These are phyloP conservation scores for Pegoplata infirma DNA, from an alignment of 2,888 invertebrate genomes.

Conservation along the genomic window DNA sequence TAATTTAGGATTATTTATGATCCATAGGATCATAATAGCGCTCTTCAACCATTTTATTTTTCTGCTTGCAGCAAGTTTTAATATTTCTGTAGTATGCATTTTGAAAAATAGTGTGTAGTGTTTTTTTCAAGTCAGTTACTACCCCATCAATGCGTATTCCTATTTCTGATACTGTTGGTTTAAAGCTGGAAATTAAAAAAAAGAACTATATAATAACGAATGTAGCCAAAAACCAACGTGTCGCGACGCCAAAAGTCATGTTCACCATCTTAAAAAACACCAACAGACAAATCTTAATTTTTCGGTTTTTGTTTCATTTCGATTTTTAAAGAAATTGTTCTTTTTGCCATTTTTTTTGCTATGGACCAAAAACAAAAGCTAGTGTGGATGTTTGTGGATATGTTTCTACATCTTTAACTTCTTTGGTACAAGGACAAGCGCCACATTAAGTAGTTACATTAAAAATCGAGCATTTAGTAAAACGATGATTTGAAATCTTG, in stretches of 20 bases:
- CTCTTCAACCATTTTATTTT: no score
- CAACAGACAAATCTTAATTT: slow-evolving; percentile 54
- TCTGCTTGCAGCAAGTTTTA: no score
- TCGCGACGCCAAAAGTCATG: slow-evolving; percentile 62
- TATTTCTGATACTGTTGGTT: not conserved
- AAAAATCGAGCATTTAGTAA: slow-evolving; percentile 61
- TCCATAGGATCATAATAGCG: no score
- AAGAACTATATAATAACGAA: no score
- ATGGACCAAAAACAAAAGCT: slow-evolving; percentile 48
- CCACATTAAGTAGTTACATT: slow-evolving; percentile 65
- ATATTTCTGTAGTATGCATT: no score
- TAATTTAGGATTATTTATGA: no score
- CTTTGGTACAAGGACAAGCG: slow-evolving; percentile 61
- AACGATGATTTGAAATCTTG: slow-evolving; percentile 53
- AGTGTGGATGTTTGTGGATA: not conserved
- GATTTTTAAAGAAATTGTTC: slow-evolving; percentile 22
- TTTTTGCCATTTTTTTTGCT: not conserved
- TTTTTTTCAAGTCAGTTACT: not conserved
- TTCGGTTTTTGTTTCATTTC: slow-evolving; percentile 44
- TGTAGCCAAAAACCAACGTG: slow-evolving; percentile 61
- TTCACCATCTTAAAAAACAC: slow-evolving; percentile 49
- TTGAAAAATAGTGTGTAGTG: not conserved
- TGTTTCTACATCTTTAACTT: slow-evolving; percentile 17
- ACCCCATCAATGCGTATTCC: slow-evolving; percentile 11
- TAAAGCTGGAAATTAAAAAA: not conserved